Base-by-base conservation (phyloP, 2,113 vertebrate species). In the Alectura lathami region DNA sequence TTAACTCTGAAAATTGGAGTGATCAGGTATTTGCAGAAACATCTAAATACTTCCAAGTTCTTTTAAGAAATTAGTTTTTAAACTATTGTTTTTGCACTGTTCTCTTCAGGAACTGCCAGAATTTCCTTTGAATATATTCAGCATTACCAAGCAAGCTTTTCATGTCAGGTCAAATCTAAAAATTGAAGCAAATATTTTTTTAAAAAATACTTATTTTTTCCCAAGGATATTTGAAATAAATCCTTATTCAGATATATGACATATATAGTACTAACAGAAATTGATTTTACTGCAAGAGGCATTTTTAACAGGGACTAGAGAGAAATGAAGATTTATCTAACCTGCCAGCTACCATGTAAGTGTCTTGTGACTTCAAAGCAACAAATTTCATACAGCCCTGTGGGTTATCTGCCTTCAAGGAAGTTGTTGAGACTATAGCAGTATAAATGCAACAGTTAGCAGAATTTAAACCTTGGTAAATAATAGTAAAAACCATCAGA, bases 391-490 rank as follows among this genome's bases (percentile, higher is more conserved):
- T 69, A 12, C 4, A 47, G 14, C 5, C 56, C 18, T 79, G 0
- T 36, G 30, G 11, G 20, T 42, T 17, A 32, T 30, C 63, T 40
- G 47, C 79, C 22, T 80, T 73, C 48, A 4, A 32, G 34, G 68
- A 75, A 86, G 11, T 23, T 81, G 57, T 48, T 69, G 63, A 82
- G 17, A 17, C 9, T 40, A 68, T 9, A 40, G 17, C 32, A 85
- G 72, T 42, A 68, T 0, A 0, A 93, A 83, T 59, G 45, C 17
- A 56, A 56, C 62, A 45, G 50, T 27, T 23, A 95, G 18, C 42
- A 94, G 54, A 89, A 83, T 69, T 76, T 82, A 93, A 72, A 85
- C 22, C n/a, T 91, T 70, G 69, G 48, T 67, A 83, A 91, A 90
- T 72, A 56, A 48, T 27, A 73, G 23, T 36, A 57, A 60, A 54